Evolutionary conservation across 2,797 vertebrate species (phyloP), one percentile per base, ranked within the genome.

Genomic region (Xyrichtys novacula): DNA sequence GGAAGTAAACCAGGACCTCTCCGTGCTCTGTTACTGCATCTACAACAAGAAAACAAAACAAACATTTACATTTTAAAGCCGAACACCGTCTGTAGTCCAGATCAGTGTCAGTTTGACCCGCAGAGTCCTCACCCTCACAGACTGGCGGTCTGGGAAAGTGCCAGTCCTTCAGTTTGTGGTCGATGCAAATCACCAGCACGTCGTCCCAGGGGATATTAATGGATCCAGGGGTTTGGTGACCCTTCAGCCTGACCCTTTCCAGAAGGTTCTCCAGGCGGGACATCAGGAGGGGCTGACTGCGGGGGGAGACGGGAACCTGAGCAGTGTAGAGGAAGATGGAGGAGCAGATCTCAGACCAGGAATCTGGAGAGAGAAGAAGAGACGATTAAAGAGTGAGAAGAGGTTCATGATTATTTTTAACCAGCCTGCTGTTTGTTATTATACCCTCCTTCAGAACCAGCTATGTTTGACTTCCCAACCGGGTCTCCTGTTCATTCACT

Each of bases 151-250:
- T 89, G 0, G 94, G 92, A 4, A 94, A 83, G 14, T 81, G 90
- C 96, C 97, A 98, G 88, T 98, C 97, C 70, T 95, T 96, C 74
- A 98, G 90, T 64, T 94, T 97, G 89, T 98, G 96, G 85, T 98
- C 95, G 22, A 99, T 94, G 58, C 96, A 99, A 19, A 96, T 87
- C 48, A 89, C 68, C 26, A 99, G 77, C 25, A 98, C 66, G 2
- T 94, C 94, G 2, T 96, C 96, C 98, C 97, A 99, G 0, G 96
- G 97, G 52, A 99, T 91, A 34, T 89, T n/a, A 6, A 65, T 70
- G 8, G 40, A 66, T 32, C 62, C 0, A 2, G n/a, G 46, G 32
- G 39, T 63, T 52, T 2, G 25, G 19, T 61, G 87, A 85, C 86
- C 83, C 12, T 83, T 88, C 5, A 68, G 32, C 7, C 90, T 89